Evolutionary conservation across 1,140 invertebrate genomes (phyloP), one percentile per base, ranked within the genome.

Genomic region (Atta colombica): DNA sequence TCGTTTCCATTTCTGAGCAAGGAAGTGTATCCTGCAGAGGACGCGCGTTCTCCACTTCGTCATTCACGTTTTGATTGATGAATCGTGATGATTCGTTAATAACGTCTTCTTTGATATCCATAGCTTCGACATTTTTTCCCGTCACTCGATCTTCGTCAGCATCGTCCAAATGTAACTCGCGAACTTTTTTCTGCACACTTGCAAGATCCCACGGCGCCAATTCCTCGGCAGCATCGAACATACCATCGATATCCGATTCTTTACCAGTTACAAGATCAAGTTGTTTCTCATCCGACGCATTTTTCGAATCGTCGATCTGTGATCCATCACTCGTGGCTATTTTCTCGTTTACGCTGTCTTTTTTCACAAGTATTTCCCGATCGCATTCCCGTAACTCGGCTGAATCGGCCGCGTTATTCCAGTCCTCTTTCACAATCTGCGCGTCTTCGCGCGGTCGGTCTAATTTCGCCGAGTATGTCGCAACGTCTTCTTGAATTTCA

Each of bases 401-500:
- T 51, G 21, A 58, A 58, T 65, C n/a, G 14, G 31, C 25, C 10
- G 12, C 2, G n/a, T 63, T 63, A 63, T 58, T 71, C 39, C 35
- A 25, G 65, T 12, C 35, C 25, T 63, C 35, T 66, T 88, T 88
- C 63, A 63, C 31, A 78, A 63, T 53, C 25, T 72, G 25, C 51
- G 60, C 16, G 49, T 85, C 69, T 88, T 74, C 69, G 80, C 25
- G 14, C 71, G 31, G 39, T n/a, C 35, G 55, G 7, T 63, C 90
- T 90, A 92, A 90, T 92, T 92, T 80, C 7, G 69, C 8, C 0
- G n/a, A 21, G 2, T 58, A 21, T 91, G 86, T 82, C 88, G 88
- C 58, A 90, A 93, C 75, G 49, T 90, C 77, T 1, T 61, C 25
- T 75, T 87, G 92, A 92, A 92, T 92, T 93, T 90, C 61, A 90